phyloP scores from a whole-genome alignment of 2,797 vertebrate species.

The Falco berigora region DNA sequence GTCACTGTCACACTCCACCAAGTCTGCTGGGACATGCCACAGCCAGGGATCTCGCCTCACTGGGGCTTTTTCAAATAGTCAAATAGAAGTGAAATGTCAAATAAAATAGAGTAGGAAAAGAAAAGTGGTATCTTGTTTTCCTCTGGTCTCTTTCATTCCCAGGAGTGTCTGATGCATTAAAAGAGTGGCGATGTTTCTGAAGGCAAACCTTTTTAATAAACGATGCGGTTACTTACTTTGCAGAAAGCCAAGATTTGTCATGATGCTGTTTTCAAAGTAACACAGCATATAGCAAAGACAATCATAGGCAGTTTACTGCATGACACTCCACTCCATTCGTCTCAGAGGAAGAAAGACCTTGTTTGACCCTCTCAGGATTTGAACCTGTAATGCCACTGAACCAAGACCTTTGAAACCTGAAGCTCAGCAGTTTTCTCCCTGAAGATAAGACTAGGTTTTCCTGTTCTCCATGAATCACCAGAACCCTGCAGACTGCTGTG shows the following conservation, averaged over 20 bases:
- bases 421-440: constrained; percentile 42
- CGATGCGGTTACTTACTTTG: constrained; percentile 41
- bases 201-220: constrained; percentile 47
- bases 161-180: not conserved
- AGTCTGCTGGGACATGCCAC: not conserved
- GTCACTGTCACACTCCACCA: not conserved
- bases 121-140: not conserved
- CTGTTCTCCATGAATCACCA: constrained; percentile 1
- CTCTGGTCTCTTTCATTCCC: not conserved
- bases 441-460: constrained; percentile 59
- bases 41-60: not conserved
- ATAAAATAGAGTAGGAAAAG: not conserved
- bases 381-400: constrained; percentile 32
- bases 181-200: not conserved
- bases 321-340: constrained; percentile 34
- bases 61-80: not conserved
- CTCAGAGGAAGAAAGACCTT: constrained; percentile 25
- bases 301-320: constrained; percentile 1
- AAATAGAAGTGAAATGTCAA: not conserved
- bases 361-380: constrained; percentile 35
- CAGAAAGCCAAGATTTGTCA: constrained; percentile 32
- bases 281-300: constrained; percentile 29
- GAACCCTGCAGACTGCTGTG: not conserved
- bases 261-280: not conserved
- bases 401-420: constrained; percentile 34